Base-by-base conservation (phyloP, 2,113 vertebrate species). In the Amphiprion ocellaris region DNA sequence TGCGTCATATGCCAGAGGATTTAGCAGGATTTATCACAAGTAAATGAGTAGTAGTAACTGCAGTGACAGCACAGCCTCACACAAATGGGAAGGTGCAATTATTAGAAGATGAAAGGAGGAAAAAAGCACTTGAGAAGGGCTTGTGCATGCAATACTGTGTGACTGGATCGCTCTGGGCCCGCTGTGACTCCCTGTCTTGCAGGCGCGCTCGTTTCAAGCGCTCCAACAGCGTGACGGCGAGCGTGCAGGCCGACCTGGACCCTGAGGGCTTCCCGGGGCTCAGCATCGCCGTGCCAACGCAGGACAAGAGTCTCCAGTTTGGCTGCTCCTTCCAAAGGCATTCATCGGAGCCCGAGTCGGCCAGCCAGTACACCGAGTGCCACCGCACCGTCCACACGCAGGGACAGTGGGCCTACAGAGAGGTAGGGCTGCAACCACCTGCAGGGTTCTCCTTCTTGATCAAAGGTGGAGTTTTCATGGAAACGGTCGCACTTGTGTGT, bases 341-440 rank as follows among this genome's bases (percentile, higher is more conserved):
- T 26, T 97, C 98, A 23, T 99, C 98, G 0, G 97, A 99, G 92
- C 96, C 95, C 0, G 94, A 98, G 91, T 96, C 97, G 12, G 94
- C 96, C 1, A 94, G 96, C 84, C 97, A 97, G 92, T 97, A 96
- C 81, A 94, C 96, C 0, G 97, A 98, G 86, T 98, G 97, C 94
- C 97, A 97, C 91, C 97, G 97, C 84, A 99, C 98, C 0, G 98
- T 99, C 87, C 98, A 99, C 94, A 99, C 98, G 1, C 98, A 99
- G 91, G 97, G 98, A 68, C 97, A 99, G 89, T 99, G 97, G 98
- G 96, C 97, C 15, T 98, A 99, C 94, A 95, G 97, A 64, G 98
- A 99, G 92, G 97, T 92, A 58, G 17, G 72, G 50, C 44, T 33
- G 24, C 26, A 14, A 2, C 3, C 2, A 54, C 44, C 3, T 49